Evolutionary conservation across 2,113 vertebrate genomes (phyloP).

Genomic region (Neolamprologus falcicula): DNA sequence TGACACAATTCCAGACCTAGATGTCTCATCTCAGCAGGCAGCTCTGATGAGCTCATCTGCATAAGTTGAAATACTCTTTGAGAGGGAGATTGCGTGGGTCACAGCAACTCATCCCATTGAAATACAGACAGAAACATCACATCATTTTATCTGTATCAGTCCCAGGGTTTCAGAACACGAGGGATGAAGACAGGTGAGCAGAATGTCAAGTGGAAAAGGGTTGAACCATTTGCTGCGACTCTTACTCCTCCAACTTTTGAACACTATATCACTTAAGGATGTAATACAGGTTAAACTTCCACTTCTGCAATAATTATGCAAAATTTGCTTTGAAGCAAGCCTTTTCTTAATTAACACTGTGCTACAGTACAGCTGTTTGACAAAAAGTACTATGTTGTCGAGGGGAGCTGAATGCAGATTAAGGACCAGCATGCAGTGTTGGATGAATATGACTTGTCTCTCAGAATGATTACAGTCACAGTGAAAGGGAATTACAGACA

Average conservation of each 20-base stretch:
- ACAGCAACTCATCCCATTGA: constrained; percentile 66
- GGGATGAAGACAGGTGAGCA: constrained; percentile 61
- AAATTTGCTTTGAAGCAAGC: constrained; percentile 48
- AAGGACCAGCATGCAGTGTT: constrained; percentile 43
- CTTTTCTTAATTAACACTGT: constrained; percentile 48
- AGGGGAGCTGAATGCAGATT: constrained; percentile 61
- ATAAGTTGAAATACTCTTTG: constrained; percentile 75
- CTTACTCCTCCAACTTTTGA: constrained; percentile 22
- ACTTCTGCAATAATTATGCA: constrained; percentile 44
- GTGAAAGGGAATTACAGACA: constrained; percentile 70
- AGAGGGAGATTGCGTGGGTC: constrained; percentile 71
- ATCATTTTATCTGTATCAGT: constrained; percentile 64
- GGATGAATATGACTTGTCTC: constrained; percentile 68
- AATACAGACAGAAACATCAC: constrained; percentile 66
- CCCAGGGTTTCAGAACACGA: constrained; percentile 42
- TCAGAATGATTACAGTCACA: constrained; percentile 64
- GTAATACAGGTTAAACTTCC: constrained; percentile 53
- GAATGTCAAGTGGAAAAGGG: constrained; percentile 61
- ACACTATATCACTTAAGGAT: constrained; percentile 22
- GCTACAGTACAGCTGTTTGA: constrained; percentile 21
- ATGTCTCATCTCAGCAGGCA: constrained; percentile 71
- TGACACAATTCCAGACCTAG: constrained; percentile 74
- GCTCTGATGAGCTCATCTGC: constrained; percentile 75
- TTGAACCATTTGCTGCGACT: constrained; percentile 37
- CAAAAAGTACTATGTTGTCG: constrained; percentile 41